Base-by-base conservation (phyloP, 2,888 invertebrate genomes). In the Parasteatoda lunata region DNA sequence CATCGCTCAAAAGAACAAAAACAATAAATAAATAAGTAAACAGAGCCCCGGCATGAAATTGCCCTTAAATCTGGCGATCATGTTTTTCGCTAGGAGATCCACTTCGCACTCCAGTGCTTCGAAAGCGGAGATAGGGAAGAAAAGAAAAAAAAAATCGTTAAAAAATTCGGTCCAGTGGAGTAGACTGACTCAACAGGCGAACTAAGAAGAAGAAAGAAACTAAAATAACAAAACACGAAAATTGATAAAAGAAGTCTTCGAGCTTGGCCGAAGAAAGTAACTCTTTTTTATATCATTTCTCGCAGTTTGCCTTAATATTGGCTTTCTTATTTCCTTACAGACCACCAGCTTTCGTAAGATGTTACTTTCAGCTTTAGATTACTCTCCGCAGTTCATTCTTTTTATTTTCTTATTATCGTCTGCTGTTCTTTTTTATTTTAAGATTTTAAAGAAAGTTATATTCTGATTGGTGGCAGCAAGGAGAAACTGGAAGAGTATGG, bases 211-310 rank as follows among this genome's bases (percentile, higher is more conserved):
- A 59, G 8, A 13, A 11, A 51, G 13, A 48, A 71, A 52, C 59
- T 64, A 54, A 66, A 81, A 52, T 49, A 71, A 77, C 64, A 73
- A 82, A 47, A 59, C 45, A 69, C 9, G 59, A 64, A 76, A 71
- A 84, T 84, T 84, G 83, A 77, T 84, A 84, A 84, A 84, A 78
- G 84, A 84, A 84, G 65, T 83, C 59, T 77, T 83, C 77, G 47
- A 68, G 81, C 59, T 68, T 69, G 59, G 54, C 75, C 65, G 70
- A 68, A 76, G 72, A 84, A 77, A 84, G 77, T 72, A 68, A 77
- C 66, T 84, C 71, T 73, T 72, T 78, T 73, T 68, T 68, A 47
- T 30, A 11, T 76, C 49, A 68, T 81, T 66, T 81, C 52, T 52
- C 72, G 54, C 48, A 82, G 82, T 70, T 59, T 71, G 30, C 73